A percentile compares a stretch with the other conserved stretches of the same genome.
phyloP scores from a whole-genome alignment of 2,113 vertebrate species.

The Sus scrofa region DNA sequence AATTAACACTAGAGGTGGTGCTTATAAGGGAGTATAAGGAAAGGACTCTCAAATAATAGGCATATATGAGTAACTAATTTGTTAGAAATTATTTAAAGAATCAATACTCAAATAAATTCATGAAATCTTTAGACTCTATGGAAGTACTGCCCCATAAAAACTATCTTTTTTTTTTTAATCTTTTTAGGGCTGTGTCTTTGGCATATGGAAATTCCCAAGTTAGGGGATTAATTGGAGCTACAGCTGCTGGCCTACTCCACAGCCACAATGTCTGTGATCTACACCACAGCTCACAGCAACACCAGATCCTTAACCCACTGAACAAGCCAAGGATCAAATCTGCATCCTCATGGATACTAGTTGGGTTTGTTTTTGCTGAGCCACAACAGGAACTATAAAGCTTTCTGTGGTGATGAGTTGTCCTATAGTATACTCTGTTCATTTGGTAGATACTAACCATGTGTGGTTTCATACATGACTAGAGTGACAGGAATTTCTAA shows the following conservation, averaged over 20 bases:
- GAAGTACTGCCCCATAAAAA: neutral
- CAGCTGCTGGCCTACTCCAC: too few relatives aligned
- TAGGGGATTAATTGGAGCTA: too few relatives aligned
- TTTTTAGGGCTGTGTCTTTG: too few relatives aligned
- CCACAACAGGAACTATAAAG: too few relatives aligned
- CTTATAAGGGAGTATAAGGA: neutral
- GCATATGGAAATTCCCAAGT: too few relatives aligned
- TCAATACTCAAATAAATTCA: neutral
- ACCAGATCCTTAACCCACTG: too few relatives aligned
- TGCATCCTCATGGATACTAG: too few relatives aligned
- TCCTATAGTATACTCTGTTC: neutral
- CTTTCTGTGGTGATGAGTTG: neutral
- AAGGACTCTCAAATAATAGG: neutral
- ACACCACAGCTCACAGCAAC: too few relatives aligned
- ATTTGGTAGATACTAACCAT: neutral
- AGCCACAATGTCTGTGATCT: too few relatives aligned
- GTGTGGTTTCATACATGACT: neutral
- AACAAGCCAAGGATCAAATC: too few relatives aligned
- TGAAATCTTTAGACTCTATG: neutral
- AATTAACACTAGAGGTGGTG: neutral
- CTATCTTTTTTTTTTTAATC: too few relatives aligned
- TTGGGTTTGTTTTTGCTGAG: too few relatives aligned
- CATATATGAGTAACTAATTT: neutral
- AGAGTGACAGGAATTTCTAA: neutral
- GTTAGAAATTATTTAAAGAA: neutral